A percentile compares a stretch with the other conserved stretches of the same genome.
These are phyloP conservation scores for Epinephelus malabaricus DNA, from an alignment of 2,797 vertebrate species.

Conservation along the genomic window DNA sequence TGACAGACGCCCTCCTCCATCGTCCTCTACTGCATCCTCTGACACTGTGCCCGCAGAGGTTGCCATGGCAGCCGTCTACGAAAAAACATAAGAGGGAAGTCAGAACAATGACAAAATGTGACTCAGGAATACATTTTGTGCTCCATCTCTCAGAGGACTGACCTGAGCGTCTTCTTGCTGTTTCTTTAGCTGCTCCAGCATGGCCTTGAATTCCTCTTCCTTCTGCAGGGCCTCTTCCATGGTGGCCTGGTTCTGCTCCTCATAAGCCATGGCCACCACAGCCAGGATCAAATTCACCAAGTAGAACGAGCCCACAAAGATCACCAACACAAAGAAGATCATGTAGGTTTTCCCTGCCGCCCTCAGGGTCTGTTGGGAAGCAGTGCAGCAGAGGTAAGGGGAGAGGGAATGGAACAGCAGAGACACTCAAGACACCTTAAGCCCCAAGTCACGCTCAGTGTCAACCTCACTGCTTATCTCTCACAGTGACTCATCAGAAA, in stretches of 20 bases:
- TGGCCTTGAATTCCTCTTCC: slow-evolving; percentile 96
- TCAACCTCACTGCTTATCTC: slow-evolving; percentile 19
- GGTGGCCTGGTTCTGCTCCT: slow-evolving; percentile 99
- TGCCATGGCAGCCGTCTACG: slow-evolving; percentile 93
- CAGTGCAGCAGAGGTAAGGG: background rate
- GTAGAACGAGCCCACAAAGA: slow-evolving; percentile 99
- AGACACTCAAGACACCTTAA: slow-evolving; percentile 30
- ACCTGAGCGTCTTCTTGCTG: slow-evolving; percentile 97
- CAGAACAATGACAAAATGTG: background rate
- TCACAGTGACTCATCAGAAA: slow-evolving; percentile 57
- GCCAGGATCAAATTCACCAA: slow-evolving; percentile 98
- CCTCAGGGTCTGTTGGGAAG: slow-evolving; percentile 89
- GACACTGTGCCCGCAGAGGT: slow-evolving; percentile 97
- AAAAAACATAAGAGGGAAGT: background rate
- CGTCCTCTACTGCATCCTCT: slow-evolving; percentile 96
- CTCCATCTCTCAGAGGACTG: slow-evolving; percentile 19
- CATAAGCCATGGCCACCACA: slow-evolving; percentile 99
- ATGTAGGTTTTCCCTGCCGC: slow-evolving; percentile 99
- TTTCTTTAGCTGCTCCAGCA: slow-evolving; percentile 96
- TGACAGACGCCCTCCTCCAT: slow-evolving; percentile 92
- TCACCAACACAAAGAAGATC: slow-evolving; percentile 99
- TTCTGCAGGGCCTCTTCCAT: slow-evolving; percentile 96
- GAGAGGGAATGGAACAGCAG: slow-evolving; percentile 5
- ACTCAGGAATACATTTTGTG: background rate
- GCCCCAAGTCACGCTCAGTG: background rate